Evolutionary conservation across 2,113 vertebrate species (phyloP).

Genomic region (Gobiocypris rarus): DNA sequence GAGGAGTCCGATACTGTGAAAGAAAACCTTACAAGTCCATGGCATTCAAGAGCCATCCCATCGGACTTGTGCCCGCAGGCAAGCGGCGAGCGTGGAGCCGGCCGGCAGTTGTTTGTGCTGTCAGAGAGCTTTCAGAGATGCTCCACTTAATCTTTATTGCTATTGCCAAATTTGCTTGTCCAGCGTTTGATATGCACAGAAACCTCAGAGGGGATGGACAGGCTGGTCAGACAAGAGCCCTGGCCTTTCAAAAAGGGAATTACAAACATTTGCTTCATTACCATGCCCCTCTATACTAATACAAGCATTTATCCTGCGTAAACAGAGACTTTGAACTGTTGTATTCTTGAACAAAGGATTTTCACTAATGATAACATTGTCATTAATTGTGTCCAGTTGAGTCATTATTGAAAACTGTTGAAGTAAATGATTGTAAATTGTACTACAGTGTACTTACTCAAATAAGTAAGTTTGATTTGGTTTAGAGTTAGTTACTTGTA

Average conservation of each 20-base stretch:
- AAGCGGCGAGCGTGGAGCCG: constrained; percentile 45
- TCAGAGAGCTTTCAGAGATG: constrained; percentile 61
- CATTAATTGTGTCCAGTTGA: constrained; percentile 20
- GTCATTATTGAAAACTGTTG: neutral
- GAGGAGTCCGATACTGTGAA: constrained; percentile 69
- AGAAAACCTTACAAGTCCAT: constrained; percentile 80
- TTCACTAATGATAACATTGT: constrained; percentile 32
- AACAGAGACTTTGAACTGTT: constrained; percentile 45
- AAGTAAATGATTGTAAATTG: neutral
- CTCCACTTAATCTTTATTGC: constrained; percentile 64
- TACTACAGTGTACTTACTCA: no score
- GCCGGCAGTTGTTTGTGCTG: constrained; percentile 70
- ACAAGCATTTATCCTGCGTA: constrained; percentile 10
- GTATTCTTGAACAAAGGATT: constrained; percentile 49
- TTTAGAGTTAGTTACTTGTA: no score
- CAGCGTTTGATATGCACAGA: constrained; percentile 47
- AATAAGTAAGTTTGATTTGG: no score
- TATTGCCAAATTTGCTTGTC: constrained; percentile 60
- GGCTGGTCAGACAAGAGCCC: constrained; percentile 38
- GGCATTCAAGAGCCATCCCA: constrained; percentile 66
- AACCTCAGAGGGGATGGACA: constrained; percentile 14
- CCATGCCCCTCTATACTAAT: constrained; percentile 17
- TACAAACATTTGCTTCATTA: constrained; percentile 42
- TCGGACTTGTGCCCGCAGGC: neutral
- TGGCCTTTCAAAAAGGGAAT: constrained; percentile 51